phyloP scores from a whole-genome alignment of 2,888 invertebrate species.

The Callosobruchus maculatus region DNA sequence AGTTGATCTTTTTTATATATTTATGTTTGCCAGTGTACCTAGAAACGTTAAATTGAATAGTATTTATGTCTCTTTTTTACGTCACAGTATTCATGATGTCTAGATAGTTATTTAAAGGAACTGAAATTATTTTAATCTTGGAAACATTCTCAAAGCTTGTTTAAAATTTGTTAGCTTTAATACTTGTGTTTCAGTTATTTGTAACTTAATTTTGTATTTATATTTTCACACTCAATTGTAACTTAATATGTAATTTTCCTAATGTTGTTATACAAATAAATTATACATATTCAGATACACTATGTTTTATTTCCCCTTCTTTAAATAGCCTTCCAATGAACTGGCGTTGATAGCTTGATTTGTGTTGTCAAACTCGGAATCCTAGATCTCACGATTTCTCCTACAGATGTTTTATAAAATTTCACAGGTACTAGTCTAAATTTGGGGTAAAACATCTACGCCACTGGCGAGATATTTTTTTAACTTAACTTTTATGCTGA shows the following conservation, averaged over 20 bases:
- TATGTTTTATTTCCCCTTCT: not conserved
- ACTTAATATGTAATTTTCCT: conserved; percentile 38
- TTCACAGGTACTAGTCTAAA: no score
- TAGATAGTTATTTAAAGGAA: conserved; percentile 27
- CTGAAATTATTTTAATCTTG: conserved; percentile 21
- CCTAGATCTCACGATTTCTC: no score
- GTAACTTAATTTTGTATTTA: conserved; percentile 37
- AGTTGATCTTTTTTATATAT: conserved; percentile 32
- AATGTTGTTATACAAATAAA: conserved; percentile 44
- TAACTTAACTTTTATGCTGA: no score
- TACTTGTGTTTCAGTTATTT: conserved; percentile 21
- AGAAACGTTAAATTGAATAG: conserved; percentile 31
- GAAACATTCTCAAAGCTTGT: not conserved
- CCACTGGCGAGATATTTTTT: no score
- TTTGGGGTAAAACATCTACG: no score
- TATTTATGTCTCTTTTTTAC: conserved; percentile 36
- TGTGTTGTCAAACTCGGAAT: no score
- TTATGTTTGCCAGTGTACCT: conserved; percentile 38
- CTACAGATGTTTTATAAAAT: no score
- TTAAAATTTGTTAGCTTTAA: conserved; percentile 28
- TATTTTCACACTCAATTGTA: conserved; percentile 33
- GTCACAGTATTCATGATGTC: conserved; percentile 41
- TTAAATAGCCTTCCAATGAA: no score
- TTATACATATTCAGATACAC: conserved; percentile 26
- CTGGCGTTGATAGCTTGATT: no score